Evolutionary conservation across 1,140 invertebrate genomes (phyloP), one percentile per base, ranked within the genome.

Genomic region (Drosophila funebris): DNA sequence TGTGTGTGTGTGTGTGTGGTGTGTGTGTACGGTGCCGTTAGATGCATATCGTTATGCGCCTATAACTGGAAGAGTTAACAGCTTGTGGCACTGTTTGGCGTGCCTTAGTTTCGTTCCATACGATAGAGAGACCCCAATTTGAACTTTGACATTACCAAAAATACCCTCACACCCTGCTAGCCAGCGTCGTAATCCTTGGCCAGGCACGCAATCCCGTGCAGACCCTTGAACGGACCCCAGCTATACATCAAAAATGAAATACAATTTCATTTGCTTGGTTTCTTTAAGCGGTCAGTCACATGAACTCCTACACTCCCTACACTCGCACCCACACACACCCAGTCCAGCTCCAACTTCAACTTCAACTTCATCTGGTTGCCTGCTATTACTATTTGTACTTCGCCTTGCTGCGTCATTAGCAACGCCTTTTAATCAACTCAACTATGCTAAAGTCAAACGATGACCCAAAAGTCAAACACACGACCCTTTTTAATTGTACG

Each of bases 391-490:
- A n/a, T 48, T 78, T 44, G 27, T 41, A 39, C 43, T 50, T 79
- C 24, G 57, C 36, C 9, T n/a, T 46, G 61, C 5, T 27, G 27
- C 70, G 58, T 63, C 78, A 83, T 82, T 83, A 89, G 83, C 78
- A 83, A 84, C 80, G 79, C 71, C 77, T 78, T 69, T 89, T 78
- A 78, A 80, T 80, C 73, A 83, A 73, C 66, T 72, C 58, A 67
- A 63, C 62, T 72, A 44, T 77, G 77, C 76, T 52, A 39, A 74
- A 67, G 72, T 33, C 70, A 57, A 73, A 48, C 39, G 37, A 20
- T 73, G 54, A 70, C 62, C 46, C 71, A 43, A 14, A 27, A 69
- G 14, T 13, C 27, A 2, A 31, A 5, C 14, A 52, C 48, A n/a
- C n/a, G n/a, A n/a, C n/a, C n/a, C 29, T 33, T 20, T 16, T 27